Evolutionary conservation across 92 coral and sea anemone species (phyloP), one percentile per base, ranked within the genome.

Genomic region (Actinostola sp.): DNA sequence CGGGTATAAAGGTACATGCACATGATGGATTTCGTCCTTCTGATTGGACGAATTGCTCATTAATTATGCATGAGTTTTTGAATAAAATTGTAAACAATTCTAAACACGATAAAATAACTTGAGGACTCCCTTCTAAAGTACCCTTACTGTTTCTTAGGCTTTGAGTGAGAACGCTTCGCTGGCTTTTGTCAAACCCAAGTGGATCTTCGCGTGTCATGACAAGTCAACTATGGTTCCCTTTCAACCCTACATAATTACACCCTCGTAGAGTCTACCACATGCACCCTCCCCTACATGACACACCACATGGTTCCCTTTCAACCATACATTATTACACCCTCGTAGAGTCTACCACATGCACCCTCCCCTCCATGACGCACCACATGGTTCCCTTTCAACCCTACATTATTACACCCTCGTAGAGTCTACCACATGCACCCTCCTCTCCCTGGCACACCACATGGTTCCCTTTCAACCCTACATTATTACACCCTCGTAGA

Each of bases 121-220:
- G 21, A 34, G 48, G 0, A 1, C 17, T 50, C 23, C 30, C 14
- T 20, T 19, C 28, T 39, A 36, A 39, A 44, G 16, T 33, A 29
- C 48, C 41, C 41, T 71, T 56, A 7, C 67, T 57, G 34, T 57
- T 76, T 70, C 78, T 50, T 74, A 95, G 99, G 99, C 99, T 12
- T 86, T 95, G 68, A 69, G 89, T 14, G 97, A 95, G 72, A 95
- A 95, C 70, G 92, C 95, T 30, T 95, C 95, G n/a, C 76, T 95
- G 78, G 93, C 99, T 21, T 95, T 95, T 63, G 90, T 95, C 42
- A 88, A 85, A n/a, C 99, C 99, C 52, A 88, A 88, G 88, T 95
- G 99, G 99, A 83, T 95, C 65, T 75, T 88, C 68, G 86, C 89
- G 36, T 95, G 99, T 65, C 97, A 95, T 53, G 96, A 91, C 46